Base-by-base conservation (phyloP, 2,888 invertebrate species). In the Polietes domitor region DNA sequence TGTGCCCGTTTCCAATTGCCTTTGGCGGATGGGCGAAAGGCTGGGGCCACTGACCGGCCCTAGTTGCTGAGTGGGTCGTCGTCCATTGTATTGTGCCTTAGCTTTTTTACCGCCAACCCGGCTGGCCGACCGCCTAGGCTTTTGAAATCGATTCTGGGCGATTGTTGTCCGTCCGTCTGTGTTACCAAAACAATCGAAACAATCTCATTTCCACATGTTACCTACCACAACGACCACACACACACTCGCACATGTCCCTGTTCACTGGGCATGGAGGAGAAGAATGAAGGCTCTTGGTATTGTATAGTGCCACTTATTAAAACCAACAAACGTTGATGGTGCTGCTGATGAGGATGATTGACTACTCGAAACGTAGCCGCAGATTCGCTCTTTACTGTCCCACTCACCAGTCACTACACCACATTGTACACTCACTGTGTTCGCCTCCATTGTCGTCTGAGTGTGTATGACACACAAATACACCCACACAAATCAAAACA, bases 111-210 rank as follows among this genome's bases (percentile, higher is more conserved):
- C 26, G 58, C 58, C 26, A 58, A n/a, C 47, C 47, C 2, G 47
- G 12, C 47, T 19, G 58, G 15, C 21, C 4, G 61, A 0, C 19
- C 10, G 9, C 28, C 32, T 47, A 58, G 7, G 37, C 50, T 28
- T 70, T 37, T 37, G n/a, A 47, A 58, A 71, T 24, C 53, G 50
- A 63, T 71, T 15, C 74, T 75, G 74, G 71, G 75, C 74, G 71
- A 82, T 78, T 75, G 75, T 55, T n/a, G 12, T 47, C 7, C 41
- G 58, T 61, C 53, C n/a, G 37, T 43, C 50, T 19, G 77, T 78
- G 83, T 84, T 84, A 75, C 72, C 50, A 77, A 83, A 61, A 77
- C 78, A 82, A 82, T 75, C 68, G 17, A 53, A 53, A 70, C 21
- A 72, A 77, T 65, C 68, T 53, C 73, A 73, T 73, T 77, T 74